A percentile compares a stretch with the other conserved stretches of the same genome.
These are phyloP conservation scores for Drosophila miranda DNA, from an alignment of 1,140 invertebrate genomes.

Conservation along the genomic window DNA sequence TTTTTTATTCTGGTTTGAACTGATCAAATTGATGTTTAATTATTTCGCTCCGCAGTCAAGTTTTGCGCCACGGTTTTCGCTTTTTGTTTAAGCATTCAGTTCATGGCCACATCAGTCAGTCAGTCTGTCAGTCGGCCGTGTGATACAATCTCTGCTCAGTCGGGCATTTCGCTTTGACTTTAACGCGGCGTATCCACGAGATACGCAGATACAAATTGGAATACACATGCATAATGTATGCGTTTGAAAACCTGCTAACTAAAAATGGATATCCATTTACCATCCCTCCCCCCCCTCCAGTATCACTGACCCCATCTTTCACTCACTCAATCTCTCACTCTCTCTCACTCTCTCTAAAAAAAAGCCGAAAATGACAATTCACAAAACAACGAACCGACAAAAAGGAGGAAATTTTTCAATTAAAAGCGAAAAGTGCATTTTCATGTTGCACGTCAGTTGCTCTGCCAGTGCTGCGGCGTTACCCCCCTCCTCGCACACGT, in stretches of 20 bases:
- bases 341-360: constrained; percentile 5
- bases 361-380: constrained; percentile 70
- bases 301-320: background rate
- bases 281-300: background rate
- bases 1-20: constrained; percentile 5
- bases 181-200: constrained; percentile 14
- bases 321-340: background rate
- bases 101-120: constrained; percentile 62
- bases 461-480: constrained; percentile 37
- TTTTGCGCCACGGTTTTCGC: constrained; percentile 12
- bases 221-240: constrained; percentile 29
- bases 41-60: constrained; percentile 55
- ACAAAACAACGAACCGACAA: constrained; percentile 39
- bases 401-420: constrained; percentile 69
- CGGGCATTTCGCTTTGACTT: constrained; percentile 64
- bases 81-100: constrained; percentile 49
- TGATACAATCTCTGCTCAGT: constrained; percentile 50
- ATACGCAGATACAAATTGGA: background rate
- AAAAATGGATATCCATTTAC: constrained; percentile 39
- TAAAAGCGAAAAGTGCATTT: constrained; percentile 81
- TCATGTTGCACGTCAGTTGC: constrained; percentile 76
- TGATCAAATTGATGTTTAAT: constrained; percentile 64
- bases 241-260: constrained; percentile 28
- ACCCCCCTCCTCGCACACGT: background rate
- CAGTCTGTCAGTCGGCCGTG: background rate